Evolutionary conservation across 2,797 vertebrate genomes (phyloP).

Genomic region (Dryobates pubescens): DNA sequence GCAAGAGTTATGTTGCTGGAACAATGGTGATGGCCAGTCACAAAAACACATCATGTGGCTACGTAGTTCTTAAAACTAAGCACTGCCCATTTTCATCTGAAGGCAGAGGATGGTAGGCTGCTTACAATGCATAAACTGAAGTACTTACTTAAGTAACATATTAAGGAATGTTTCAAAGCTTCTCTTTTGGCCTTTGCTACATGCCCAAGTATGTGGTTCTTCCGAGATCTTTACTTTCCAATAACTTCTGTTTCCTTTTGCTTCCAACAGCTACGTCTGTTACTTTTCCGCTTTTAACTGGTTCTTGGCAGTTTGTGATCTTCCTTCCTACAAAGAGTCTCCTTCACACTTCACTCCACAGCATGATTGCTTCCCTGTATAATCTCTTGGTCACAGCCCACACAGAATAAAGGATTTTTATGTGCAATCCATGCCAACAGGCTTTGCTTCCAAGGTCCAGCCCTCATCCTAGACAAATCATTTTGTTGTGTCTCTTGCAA

Average conservation of each 20-base stretch:
- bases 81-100: neutral
- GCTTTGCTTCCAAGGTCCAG: neutral
- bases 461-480: neutral
- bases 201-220: neutral
- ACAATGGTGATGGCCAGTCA: neutral
- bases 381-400: neutral
- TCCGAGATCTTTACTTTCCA: neutral
- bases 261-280: neutral
- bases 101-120: neutral
- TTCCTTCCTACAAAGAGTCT: neutral
- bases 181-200: neutral
- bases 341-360: neutral
- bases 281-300: neutral
- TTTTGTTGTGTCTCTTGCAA: neutral
- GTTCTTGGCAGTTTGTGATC: neutral
- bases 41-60: neutral
- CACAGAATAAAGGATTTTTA: neutral
- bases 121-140: neutral
- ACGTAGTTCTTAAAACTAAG: neutral
- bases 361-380: neutral
- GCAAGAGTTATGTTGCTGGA: slow-evolving; percentile 24
- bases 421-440: neutral
- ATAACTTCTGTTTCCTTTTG: neutral
- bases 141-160: neutral
- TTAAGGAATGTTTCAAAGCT: neutral